phyloP scores from a whole-genome alignment of 2,113 vertebrate genomes.

The Leptobrachium leishanense region DNA sequence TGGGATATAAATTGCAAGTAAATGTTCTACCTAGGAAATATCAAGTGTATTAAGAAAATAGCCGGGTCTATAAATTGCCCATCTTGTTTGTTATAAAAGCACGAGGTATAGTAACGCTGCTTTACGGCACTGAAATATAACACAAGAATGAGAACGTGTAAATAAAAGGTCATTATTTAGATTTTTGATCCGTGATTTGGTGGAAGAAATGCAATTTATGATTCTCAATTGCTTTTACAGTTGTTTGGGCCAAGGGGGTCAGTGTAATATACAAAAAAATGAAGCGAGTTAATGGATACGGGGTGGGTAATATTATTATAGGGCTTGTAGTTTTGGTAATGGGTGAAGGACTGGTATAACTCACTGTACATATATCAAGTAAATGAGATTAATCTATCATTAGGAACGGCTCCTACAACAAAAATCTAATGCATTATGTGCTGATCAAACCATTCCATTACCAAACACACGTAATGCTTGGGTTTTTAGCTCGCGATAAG shows the following conservation, averaged over 20 bases:
- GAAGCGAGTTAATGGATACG: not conserved
- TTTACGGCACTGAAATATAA: not conserved
- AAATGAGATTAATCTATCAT: slow-evolving; percentile 21
- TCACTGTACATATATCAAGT: not conserved
- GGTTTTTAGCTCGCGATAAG: no score
- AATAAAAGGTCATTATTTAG: slow-evolving; percentile 27
- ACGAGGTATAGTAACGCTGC: no score
- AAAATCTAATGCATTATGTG: not conserved
- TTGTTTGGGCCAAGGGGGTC: not conserved
- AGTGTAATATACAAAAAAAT: slow-evolving; percentile 10
- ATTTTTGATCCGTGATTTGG: not conserved
- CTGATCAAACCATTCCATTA: not conserved
- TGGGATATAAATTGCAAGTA: no score
- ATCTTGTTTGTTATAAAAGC: no score
- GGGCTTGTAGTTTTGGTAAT: slow-evolving; percentile 15
- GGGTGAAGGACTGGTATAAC: not conserved
- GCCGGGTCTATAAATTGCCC: no score
- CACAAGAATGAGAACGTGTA: not conserved
- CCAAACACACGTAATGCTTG: not conserved
- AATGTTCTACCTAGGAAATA: no score
- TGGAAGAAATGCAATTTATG: not conserved
- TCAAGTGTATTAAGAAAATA: no score
- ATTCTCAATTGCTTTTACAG: not conserved
- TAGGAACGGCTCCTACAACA: not conserved
- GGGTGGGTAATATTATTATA: slow-evolving; percentile 5